Percentiles rank a stretch among this genome's conserved stretches.
Evolutionary conservation across 2,888 invertebrate species (phyloP).

Genomic region (Muscina levida): DNA sequence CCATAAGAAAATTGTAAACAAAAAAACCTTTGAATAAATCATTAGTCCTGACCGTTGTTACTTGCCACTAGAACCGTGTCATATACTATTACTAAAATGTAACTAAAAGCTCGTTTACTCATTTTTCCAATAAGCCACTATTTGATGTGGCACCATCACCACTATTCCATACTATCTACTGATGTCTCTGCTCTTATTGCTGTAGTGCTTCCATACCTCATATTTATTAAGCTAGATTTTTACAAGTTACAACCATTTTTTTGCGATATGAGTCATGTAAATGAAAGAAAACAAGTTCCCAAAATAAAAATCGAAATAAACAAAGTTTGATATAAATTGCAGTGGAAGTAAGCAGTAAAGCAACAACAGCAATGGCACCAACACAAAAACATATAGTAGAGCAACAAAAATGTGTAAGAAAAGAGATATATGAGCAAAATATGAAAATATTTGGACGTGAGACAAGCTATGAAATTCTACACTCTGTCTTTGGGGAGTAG

Average conservation of each 20-base stretch:
- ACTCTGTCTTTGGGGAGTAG: neutral
- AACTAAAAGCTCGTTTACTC: too few species aligned
- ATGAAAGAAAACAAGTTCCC: neutral
- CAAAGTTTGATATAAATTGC: slow-evolving; percentile 21
- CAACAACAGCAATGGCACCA: slow-evolving; percentile 12
- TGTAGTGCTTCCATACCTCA: too few species aligned
- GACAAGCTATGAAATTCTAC: slow-evolving; percentile 34
- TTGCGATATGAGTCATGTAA: slow-evolving; percentile 17
- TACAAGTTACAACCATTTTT: slow-evolving; percentile 41
- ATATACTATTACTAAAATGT: too few species aligned
- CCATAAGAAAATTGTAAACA: too few species aligned
- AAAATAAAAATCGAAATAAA: slow-evolving; percentile 3
- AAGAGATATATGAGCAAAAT: slow-evolving; percentile 4
- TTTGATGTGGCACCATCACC: neutral
- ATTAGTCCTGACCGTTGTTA: too few species aligned
- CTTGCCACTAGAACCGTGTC: too few species aligned
- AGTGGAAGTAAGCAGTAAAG: slow-evolving; percentile 33
- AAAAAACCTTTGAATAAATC: too few species aligned
- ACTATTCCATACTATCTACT: neutral
- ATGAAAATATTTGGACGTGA: slow-evolving; percentile 46
- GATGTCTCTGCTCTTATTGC: neutral
- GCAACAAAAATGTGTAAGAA: neutral
- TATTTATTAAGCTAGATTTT: slow-evolving; percentile 32
- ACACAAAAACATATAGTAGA: neutral
- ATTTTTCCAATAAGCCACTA: neutral